Evolutionary conservation across 2,113 vertebrate species (phyloP).

Genomic region (Corynorhinus townsendii): DNA sequence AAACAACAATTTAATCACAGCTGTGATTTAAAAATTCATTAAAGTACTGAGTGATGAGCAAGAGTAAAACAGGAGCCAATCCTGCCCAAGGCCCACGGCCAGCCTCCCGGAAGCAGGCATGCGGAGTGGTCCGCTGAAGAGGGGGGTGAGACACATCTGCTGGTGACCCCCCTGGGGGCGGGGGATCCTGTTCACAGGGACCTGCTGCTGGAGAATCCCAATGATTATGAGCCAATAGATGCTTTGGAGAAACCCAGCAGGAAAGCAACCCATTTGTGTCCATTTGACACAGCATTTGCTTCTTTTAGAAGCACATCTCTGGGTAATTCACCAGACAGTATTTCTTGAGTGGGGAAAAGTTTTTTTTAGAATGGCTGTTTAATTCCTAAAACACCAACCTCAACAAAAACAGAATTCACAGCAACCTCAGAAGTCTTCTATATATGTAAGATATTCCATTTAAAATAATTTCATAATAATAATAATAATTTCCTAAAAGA

Average conservation of each 20-base stretch:
- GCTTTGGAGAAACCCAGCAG: not conserved
- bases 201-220: not conserved
- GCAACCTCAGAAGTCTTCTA: constrained; percentile 14
- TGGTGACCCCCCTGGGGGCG: too few species aligned
- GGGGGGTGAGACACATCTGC: not conserved
- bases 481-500: constrained; percentile 2
- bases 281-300: not conserved
- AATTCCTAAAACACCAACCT: not conserved
- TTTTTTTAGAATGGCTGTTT: not conserved
- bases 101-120: not conserved
- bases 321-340: not conserved
- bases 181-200: not conserved
- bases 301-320: not conserved
- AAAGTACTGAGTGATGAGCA: not conserved
- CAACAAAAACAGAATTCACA: not conserved
- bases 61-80: not conserved
- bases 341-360: not conserved
- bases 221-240: not conserved
- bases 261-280: not conserved
- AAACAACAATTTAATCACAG: not conserved
- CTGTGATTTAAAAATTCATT: not conserved
- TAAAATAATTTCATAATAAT: not conserved
- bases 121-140: not conserved
- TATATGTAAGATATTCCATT: not conserved
- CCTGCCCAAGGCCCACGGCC: too few species aligned